Base-by-base conservation (phyloP, 2,888 invertebrate genomes). In the Emmelina monodactyla region DNA sequence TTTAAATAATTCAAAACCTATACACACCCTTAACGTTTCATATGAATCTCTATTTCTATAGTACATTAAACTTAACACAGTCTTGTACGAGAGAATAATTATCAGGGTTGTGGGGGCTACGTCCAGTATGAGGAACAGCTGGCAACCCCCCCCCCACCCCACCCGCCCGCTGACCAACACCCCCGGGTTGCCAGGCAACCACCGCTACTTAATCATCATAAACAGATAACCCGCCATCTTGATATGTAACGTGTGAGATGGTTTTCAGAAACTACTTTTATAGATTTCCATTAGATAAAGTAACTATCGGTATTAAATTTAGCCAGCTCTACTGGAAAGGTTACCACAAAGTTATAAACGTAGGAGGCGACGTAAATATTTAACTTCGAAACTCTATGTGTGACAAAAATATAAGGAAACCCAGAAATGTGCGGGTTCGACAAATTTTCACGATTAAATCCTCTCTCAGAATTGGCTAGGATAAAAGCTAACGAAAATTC, bases 181-280 rank as follows among this genome's bases (percentile, higher is more conserved):
- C 56, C 64, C 69, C 68, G 61, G 79, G 78, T 65, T 75, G 79
- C 53, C 50, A 57, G 80, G 78, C 63, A 80, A 79, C 59, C 53
- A 48, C 57, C 63, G 55, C 66, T 64, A 58, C 69, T 75, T 75
- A 62, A 72, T 78, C 76, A 72, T 79, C 76, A 79, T 79, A 80
- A 79, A 71, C 68, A 71, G 66, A 78, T 70, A 62, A 57, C 51
- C 60, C 55, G 59, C 68, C 62, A 68, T 64, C 66, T 70, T 67
- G 61, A 58, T 62, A 57, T 25, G 25, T 25, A 7, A 25, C 25
- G 11, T 25, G 25, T n/a, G 25, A 25, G 9, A 10, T n/a, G 9
- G 11, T 25, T 4, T 25, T 9, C 25, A 11, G 25, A 10, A 25
- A 25, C 3, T 25, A n/a, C n/a, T n/a, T n/a, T n/a, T n/a, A n/a